Conservation (phyloP, 2,888 invertebrate species). For the Nemotelus pantherinus region DNA sequence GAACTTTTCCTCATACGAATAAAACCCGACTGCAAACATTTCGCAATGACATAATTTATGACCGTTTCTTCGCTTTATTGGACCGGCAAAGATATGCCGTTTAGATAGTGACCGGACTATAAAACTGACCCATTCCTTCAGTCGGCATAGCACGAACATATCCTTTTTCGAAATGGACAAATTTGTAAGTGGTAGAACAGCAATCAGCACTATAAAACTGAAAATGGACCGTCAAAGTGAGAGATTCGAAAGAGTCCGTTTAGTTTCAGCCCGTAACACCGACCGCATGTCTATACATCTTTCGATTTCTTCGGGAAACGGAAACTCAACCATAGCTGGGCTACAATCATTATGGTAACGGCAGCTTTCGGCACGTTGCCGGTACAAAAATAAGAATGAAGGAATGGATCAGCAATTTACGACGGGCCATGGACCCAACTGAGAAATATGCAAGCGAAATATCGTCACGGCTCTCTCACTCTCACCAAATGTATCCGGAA, state of each 20-base stretch:
- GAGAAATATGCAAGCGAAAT: neutral
- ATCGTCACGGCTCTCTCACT: too few species aligned
- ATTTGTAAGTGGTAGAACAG: constrained; percentile 22
- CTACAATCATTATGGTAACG: too few species aligned
- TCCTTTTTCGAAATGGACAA: constrained; percentile 37
- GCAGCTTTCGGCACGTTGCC: neutral
- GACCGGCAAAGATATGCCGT: constrained; percentile 52
- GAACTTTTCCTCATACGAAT: too few species aligned
- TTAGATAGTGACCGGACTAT: constrained; percentile 51
- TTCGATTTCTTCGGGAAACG: neutral
- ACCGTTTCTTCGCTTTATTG: constrained; percentile 53
- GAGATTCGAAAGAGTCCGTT: neutral
- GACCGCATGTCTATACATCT: constrained; percentile 38
- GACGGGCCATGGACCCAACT: constrained; percentile 14
- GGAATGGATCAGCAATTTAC: constrained; percentile 35
- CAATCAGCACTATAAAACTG: constrained; percentile 35
- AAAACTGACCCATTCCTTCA: constrained; percentile 43
- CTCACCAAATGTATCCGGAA: neutral
- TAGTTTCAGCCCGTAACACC: neutral
- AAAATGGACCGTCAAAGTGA: constrained; percentile 9
- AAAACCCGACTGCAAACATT: too few species aligned
- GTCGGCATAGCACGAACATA: constrained; percentile 1
- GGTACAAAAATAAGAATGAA: neutral
- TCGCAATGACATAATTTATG: constrained; percentile 51
- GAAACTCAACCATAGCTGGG: neutral